A percentile compares a stretch with the other conserved stretches of the same genome.
Evolutionary conservation across 2,797 vertebrate species (phyloP).

Genomic region (Nyctalus aviator): DNA sequence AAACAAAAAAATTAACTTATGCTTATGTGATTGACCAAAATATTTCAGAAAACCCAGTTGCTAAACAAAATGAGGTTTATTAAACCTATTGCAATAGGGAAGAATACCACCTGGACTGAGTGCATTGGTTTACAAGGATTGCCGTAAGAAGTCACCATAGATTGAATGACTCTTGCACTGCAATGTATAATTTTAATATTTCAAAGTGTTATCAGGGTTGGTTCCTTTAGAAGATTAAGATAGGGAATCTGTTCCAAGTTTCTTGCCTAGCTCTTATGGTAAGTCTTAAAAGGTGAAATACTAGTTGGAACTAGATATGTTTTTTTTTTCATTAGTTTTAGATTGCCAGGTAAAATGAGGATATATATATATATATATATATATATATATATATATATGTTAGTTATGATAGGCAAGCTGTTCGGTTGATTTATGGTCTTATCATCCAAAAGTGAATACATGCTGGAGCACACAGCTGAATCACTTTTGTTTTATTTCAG

Average conservation of each 20-base stretch:
- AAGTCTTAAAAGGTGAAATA: neutral
- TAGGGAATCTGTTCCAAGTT: neutral
- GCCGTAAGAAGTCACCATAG: neutral
- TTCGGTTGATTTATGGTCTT: neutral
- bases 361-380: too few relatives aligned
- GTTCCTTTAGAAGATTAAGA: neutral
- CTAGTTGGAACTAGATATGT: neutral
- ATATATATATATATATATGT: too few relatives aligned
- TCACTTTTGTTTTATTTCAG: neutral
- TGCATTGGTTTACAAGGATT: neutral
- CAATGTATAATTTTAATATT: neutral
- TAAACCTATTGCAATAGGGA: neutral
- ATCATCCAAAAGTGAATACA: neutral
- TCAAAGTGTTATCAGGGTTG: neutral
- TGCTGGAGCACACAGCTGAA: neutral
- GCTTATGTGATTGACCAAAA: neutral
- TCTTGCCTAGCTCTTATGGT: neutral
- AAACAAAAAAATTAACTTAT: neutral
- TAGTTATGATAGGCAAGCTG: neutral
- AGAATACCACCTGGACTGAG: neutral
- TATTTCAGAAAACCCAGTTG: neutral
- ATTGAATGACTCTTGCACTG: neutral
- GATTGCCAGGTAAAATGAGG: neutral
- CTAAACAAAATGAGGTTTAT: neutral
- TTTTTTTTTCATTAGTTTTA: neutral